Conservation (phyloP, 2,113 vertebrate genomes). For the Haliaeetus leucogaster region DNA sequence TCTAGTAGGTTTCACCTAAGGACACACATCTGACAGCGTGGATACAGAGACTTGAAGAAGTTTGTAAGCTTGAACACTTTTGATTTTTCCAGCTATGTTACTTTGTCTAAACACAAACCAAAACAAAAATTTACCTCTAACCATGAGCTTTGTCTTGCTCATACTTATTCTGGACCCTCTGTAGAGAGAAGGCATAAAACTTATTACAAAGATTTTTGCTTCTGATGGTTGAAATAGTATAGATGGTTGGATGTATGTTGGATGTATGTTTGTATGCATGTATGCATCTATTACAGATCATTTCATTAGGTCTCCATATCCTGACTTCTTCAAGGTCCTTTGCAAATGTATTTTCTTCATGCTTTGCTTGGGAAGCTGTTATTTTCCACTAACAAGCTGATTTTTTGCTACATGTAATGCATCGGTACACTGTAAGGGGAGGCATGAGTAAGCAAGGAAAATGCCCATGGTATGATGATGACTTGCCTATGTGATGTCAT, state of each 20-base stretch:
- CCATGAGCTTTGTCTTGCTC: neutral
- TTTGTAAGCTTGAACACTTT: neutral
- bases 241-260: neutral
- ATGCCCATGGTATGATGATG: neutral
- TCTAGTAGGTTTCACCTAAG: neutral
- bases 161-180: neutral
- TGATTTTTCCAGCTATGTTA: neutral
- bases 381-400: neutral
- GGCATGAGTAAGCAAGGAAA: neutral
- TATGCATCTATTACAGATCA: neutral
- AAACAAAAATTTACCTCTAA: neutral
- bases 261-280: neutral
- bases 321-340: neutral
- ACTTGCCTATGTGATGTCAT: neutral
- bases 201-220: neutral
- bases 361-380: neutral
- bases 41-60: neutral
- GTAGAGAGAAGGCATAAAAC: neutral
- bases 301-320: neutral
- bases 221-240: neutral
- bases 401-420: neutral
- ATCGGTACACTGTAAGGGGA: neutral
- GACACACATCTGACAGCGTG: accelerated
- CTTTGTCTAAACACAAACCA: neutral
- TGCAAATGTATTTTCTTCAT: neutral